Conservation (phyloP, 2,113 vertebrate genomes). For the Hyaena hyaena region DNA sequence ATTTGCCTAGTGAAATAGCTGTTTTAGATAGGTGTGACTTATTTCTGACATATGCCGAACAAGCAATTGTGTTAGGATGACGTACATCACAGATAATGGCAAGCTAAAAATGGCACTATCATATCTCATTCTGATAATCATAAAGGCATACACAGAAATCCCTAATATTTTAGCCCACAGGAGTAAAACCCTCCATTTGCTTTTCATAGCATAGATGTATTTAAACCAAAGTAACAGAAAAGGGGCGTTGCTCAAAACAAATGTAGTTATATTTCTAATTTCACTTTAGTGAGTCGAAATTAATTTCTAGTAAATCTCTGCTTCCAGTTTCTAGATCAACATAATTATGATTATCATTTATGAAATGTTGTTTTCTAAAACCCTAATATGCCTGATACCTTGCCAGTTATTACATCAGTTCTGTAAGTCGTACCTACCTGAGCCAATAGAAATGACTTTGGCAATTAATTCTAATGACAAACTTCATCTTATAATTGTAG, state of each 20-base stretch:
- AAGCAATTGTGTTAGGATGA: constrained; percentile 67
- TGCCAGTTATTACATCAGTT: not conserved
- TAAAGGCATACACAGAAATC: constrained; percentile 50
- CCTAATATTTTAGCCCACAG: constrained; percentile 24
- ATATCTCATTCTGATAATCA: constrained; percentile 72
- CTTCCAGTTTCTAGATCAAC: not conserved
- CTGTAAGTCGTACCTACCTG: not conserved
- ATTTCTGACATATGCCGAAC: constrained; percentile 67
- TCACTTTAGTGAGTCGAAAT: not conserved
- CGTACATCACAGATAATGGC: constrained; percentile 62
- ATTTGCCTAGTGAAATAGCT: constrained; percentile 42
- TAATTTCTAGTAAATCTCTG: constrained; percentile 43
- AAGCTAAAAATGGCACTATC: constrained; percentile 64
- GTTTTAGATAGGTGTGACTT: constrained; percentile 59
- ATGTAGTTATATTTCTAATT: constrained; percentile 39
- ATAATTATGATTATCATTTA: not conserved
- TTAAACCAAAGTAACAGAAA: constrained; percentile 23
- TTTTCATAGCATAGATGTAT: constrained; percentile 26
- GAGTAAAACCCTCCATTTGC: not conserved
- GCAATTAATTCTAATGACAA: constrained; percentile 1
- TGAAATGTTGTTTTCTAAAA: not conserved
- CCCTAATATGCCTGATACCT: not conserved
- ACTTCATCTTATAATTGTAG: not conserved
- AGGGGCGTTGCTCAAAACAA: not conserved
- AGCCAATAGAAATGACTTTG: not conserved